Evolutionary conservation across 2,113 vertebrate species (phyloP).

Genomic region (Monarcha castaneiventris): DNA sequence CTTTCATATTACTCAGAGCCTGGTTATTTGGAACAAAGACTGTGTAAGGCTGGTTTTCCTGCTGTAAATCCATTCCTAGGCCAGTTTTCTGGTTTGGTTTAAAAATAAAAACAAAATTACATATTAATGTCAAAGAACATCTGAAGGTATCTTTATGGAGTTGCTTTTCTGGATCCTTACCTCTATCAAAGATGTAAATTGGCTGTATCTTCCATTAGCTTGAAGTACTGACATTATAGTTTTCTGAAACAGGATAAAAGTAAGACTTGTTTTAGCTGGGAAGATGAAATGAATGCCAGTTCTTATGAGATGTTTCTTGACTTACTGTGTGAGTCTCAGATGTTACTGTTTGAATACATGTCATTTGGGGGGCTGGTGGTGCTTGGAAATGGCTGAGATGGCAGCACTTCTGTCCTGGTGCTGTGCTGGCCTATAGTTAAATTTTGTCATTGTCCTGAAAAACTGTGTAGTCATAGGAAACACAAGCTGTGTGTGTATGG

Average conservation of each 20-base stretch:
- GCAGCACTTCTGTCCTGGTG: not conserved
- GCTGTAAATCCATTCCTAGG: slow-evolving; percentile 73
- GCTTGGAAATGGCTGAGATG: not conserved
- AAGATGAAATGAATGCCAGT: not conserved
- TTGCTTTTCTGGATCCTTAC: slow-evolving; percentile 60
- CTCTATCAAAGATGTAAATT: slow-evolving; percentile 82
- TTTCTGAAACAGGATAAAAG: slow-evolving; percentile 72
- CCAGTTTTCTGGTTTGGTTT: slow-evolving; percentile 74
- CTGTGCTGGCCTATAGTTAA: not conserved
- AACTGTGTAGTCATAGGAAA: not conserved
- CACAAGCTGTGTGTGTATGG: not conserved
- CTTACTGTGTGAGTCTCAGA: not conserved
- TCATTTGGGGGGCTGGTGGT: not conserved
- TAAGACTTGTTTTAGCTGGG: not conserved
- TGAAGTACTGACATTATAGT: slow-evolving; percentile 84
- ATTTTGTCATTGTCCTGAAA: not conserved
- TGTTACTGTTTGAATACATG: not conserved
- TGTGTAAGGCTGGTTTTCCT: slow-evolving; percentile 73
- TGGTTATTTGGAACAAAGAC: slow-evolving; percentile 84
- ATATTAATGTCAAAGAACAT: not conserved
- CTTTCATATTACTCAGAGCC: slow-evolving; percentile 75
- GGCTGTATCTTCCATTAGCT: slow-evolving; percentile 77
- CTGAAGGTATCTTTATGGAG: not conserved
- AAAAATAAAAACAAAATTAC: not conserved
- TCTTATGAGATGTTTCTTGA: not conserved